Conservation (phyloP, 2,113 vertebrate species). For the Etheostoma spectabile region DNA sequence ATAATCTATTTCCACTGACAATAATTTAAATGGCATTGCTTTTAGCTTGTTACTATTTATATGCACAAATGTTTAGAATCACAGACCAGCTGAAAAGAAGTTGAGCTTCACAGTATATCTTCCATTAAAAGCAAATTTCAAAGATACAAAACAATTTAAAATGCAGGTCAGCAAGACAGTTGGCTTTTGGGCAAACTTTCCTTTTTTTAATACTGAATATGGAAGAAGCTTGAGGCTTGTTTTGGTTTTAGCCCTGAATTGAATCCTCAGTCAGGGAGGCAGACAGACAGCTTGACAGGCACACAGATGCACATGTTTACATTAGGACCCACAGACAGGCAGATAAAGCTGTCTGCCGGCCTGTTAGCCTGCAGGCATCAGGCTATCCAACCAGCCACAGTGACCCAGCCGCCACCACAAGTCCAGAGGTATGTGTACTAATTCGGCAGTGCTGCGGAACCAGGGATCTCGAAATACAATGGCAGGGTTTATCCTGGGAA, state of each 20-base stretch:
- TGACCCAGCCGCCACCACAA: constrained; percentile 16
- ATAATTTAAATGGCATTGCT: neutral
- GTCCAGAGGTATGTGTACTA: constrained; percentile 67
- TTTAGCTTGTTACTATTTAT: constrained; percentile 26
- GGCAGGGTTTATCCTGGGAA: constrained; percentile 70
- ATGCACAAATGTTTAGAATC: constrained; percentile 16
- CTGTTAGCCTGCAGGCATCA: constrained; percentile 46
- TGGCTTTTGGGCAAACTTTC: neutral
- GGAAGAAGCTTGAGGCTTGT: constrained; percentile 5
- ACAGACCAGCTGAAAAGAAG: constrained; percentile 2
- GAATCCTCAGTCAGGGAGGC: constrained; percentile 22
- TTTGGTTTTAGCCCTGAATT: constrained; percentile 12
- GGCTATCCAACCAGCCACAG: constrained; percentile 22
- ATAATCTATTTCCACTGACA: constrained; percentile 1
- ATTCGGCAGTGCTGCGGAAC: constrained; percentile 63
- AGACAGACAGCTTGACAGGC: constrained; percentile 27
- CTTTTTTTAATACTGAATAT: neutral
- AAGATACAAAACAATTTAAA: neutral
- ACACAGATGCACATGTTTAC: constrained; percentile 46
- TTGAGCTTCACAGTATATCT: neutral
- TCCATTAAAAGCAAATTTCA: neutral
- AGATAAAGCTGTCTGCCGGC: constrained; percentile 39
- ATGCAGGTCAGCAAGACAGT: neutral
- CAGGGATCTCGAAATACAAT: constrained; percentile 71
- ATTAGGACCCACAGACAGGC: constrained; percentile 32